Base-by-base conservation (phyloP, 2,113 vertebrate genomes). In the Benitochromis conjunctus region DNA sequence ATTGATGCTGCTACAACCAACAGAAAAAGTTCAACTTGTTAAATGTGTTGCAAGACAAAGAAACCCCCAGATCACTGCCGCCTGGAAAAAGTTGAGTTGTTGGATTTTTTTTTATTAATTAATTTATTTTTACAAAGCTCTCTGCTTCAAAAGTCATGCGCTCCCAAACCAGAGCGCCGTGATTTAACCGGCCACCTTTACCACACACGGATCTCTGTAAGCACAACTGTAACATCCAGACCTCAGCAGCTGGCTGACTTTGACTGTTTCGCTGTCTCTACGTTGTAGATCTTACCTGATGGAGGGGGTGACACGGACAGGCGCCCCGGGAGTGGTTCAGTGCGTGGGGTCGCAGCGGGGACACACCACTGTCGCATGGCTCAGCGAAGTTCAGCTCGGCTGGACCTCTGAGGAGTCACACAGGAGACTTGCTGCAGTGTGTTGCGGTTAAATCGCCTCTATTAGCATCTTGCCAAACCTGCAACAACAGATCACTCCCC, bases 301-400 rank as follows among this genome's bases (percentile, higher is more conserved):
- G 95, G 93, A 84, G 94, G 95, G 66, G 96, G 95, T 12, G 96
- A 96, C 89, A 93, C 87, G 74, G 93, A 95, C 85, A 94, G 89
- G 88, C 95, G 92, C 91, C 94, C 96, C 88, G 96, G 96, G 93
- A 96, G 94, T 60, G 96, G 95, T 82, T 96, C 96, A 29, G 95
- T 81, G 91, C 96, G 94, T 41, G 95, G 96, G 94, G 95, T 95
- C 95, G 96, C 96, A 58, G 94, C 93, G 92, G 96, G 94, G 92
- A 96, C 96, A 83, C 96, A 95, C 96, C 96, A 96, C 95, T 97
- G 96, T 91, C 96, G 96, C 96, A 97, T 97, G 96, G 95, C 95
- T 95, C 88, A 62, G 86, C 41, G 91, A 89, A 92, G 88, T 88
- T 86, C 89, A 82, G 91, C 93, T 92, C 87, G 77, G 88, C 94